These are phyloP conservation scores for Neotragus moschatus DNA, from an alignment of 2,113 vertebrate genomes.

Conservation along the genomic window DNA sequence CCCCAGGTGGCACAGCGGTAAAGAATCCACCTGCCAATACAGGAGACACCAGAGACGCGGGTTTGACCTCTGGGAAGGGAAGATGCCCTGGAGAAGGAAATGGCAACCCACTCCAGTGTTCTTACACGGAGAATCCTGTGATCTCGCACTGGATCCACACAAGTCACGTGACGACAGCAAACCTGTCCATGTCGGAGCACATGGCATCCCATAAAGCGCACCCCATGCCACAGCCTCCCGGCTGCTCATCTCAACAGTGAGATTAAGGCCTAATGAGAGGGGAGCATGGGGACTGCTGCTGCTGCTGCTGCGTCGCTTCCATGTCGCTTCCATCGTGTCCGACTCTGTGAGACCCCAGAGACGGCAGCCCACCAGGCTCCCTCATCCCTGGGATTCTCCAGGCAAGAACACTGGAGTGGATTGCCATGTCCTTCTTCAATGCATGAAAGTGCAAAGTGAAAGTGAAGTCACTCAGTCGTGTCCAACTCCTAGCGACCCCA, in stretches of 20 bases:
- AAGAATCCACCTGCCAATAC: background rate
- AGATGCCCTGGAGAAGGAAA: background rate
- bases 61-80: background rate
- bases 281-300: background rate
- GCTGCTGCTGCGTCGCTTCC: no score
- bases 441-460: no score
- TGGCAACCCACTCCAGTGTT: background rate
- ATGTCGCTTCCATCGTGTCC: accelerated
- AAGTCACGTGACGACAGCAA: background rate
- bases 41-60: accelerated
- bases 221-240: background rate
- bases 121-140: background rate
- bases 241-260: background rate
- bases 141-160: background rate
- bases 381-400: no score
- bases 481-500: no score
- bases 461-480: no score
- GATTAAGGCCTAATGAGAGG: background rate
- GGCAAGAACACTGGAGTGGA: no score
- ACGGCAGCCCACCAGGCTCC: no score
- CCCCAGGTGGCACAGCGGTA: background rate
- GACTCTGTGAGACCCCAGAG: accelerated
- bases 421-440: no score
- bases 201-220: background rate
- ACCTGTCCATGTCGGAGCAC: background rate